phyloP scores from a whole-genome alignment of 2,113 vertebrate species.

The Phyllopteryx taeniolatus region DNA sequence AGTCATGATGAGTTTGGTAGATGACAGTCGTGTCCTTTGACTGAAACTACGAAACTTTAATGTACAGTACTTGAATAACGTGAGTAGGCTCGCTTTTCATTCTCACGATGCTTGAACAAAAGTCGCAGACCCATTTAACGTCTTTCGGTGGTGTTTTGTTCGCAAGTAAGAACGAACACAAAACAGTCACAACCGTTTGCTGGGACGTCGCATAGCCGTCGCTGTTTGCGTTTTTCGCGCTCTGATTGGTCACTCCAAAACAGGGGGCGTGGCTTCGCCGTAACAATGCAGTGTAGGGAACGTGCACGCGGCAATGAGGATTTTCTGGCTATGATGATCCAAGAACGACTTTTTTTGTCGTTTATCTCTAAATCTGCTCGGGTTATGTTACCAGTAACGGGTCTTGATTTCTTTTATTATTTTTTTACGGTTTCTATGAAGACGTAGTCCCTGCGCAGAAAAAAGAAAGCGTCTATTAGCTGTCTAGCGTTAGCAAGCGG shows the following conservation, averaged over 20 bases:
- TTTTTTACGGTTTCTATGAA: not conserved
- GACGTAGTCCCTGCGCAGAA: conserved; percentile 17
- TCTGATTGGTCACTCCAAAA: conserved; percentile 19
- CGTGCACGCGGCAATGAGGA: conserved; percentile 72
- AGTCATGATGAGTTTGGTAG: not conserved
- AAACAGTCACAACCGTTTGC: conserved; percentile 28
- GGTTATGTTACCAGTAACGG: not conserved
- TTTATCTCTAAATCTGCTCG: not conserved
- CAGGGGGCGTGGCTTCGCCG: conserved; percentile 57
- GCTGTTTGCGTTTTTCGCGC: conserved; percentile 49
- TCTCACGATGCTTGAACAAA: not conserved
- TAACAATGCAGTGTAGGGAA: conserved; percentile 68
- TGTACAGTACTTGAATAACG: not conserved
- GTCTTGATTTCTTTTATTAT: not conserved
- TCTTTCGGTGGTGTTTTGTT: conserved; percentile 10
- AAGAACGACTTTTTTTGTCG: not conserved
- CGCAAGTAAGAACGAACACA: not conserved
- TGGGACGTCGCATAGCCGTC: conserved; percentile 42
- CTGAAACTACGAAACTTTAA: too few species aligned
- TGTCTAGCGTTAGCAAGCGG: conserved; percentile 46
- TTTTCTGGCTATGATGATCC: conserved; percentile 36
- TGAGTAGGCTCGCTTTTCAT: not conserved
- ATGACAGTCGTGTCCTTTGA: not conserved
- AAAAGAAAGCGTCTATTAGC: conserved; percentile 33
- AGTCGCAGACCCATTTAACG: not conserved